Evolutionary conservation across 2,113 vertebrate genomes (phyloP).

Genomic region (Coptodon bakossiorum): DNA sequence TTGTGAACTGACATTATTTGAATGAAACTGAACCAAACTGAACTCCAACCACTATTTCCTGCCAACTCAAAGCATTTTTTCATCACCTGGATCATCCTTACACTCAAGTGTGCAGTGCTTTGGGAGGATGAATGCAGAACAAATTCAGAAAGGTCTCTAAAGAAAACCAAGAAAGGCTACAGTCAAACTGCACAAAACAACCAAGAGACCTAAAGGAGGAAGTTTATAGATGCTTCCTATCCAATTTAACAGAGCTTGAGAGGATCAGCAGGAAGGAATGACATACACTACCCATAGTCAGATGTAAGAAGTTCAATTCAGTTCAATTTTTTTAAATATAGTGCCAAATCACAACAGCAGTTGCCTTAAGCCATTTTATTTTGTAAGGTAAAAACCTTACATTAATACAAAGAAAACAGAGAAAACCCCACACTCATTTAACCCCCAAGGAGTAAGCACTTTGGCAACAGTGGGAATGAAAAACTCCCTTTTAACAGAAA

Average conservation of each 20-base stretch:
- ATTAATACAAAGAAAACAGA: neutral
- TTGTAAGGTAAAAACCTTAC: neutral
- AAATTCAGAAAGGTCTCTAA: neutral
- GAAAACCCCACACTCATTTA: neutral
- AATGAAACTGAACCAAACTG: neutral
- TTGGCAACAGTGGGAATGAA: neutral
- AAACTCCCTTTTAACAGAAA: neutral
- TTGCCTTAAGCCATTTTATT: neutral
- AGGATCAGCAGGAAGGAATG: neutral
- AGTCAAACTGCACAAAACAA: neutral
- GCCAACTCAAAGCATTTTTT: neutral
- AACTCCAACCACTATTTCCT: neutral
- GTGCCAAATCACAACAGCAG: neutral
- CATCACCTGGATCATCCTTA: neutral
- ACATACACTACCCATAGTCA: neutral
- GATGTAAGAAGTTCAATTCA: neutral
- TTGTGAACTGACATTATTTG: neutral
- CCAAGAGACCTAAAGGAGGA: neutral
- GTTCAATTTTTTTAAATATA: neutral
- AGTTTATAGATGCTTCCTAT: neutral
- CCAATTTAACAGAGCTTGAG: neutral
- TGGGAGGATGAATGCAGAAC: neutral
- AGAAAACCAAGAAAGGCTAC: neutral
- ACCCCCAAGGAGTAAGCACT: neutral
- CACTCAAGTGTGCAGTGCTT: neutral